Base-by-base conservation (phyloP, 1,140 invertebrate genomes). In the Drosophila bocki region DNA sequence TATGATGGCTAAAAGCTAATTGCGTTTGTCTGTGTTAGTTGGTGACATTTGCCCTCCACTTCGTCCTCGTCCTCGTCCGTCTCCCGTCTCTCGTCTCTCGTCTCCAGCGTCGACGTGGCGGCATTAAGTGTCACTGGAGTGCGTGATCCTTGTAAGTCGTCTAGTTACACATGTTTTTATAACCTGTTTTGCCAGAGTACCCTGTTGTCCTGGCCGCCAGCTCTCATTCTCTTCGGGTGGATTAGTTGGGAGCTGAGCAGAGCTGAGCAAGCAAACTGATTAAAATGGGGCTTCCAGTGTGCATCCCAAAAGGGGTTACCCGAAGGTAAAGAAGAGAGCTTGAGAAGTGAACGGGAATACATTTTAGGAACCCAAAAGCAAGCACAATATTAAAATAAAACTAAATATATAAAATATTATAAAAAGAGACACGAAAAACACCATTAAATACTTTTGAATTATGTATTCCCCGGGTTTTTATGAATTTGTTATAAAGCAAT, bases 1-100 rank as follows among this genome's bases (percentile, higher is more conserved):
- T 88, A 88, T 88, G 85, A 90, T 88, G 85, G 78, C 85, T 88
- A 90, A 88, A 88, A 88, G 85, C 85, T 88, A 88, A 88, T 88
- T 88, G 84, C 78, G 84, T 88, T 88, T 88, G 85, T 88, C 85
- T 88, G 84, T 76, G 58, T 85, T 71, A 78, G 65, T 78, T 78
- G 67, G 26, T 63, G 82, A 84, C 82, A 86, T 86, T 82, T 86
- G 82, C 75, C 65, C 61, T 68, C 47, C 68, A 33, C 62, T 17
- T 51, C 41, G 15, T 48, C 39, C 48, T 15, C 29, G 39, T 13
- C 11, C 42, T 37, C 3, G 11, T 11, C 5, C 35, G 33, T 35
- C 35, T 22, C 17, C 15, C 7, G 19, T n/a, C n/a, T 9, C 22
- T 17, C 7, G 3, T n/a, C 50, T n/a, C n/a, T 5, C 15, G 26